phyloP scores from a whole-genome alignment of 2,888 invertebrate species.

The Euspilapteryx auroguttella region DNA sequence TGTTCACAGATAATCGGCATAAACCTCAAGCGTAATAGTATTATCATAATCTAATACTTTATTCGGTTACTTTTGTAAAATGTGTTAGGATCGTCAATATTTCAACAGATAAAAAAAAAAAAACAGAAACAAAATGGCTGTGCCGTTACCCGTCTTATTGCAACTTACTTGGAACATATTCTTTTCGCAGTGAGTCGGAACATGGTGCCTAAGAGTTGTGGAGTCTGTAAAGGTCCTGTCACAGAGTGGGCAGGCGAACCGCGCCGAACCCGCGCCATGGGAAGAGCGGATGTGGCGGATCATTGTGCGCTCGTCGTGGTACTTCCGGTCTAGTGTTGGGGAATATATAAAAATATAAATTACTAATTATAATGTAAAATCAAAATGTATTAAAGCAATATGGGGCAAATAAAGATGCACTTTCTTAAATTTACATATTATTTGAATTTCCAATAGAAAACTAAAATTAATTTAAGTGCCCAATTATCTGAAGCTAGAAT shows the following conservation, averaged over 20 bases:
- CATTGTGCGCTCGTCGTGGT: conserved; percentile 52
- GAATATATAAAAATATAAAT: neutral
- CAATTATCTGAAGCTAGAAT: no score
- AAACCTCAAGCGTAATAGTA: no score
- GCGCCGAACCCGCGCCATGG: conserved; percentile 31
- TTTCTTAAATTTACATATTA: neutral
- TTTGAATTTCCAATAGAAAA: no score
- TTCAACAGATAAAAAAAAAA: no score
- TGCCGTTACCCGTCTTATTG: no score
- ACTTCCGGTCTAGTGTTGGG: conserved; percentile 28
- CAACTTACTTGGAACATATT: conserved; percentile 36
- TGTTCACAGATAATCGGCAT: no score
- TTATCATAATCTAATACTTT: no score
- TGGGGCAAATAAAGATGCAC: neutral
- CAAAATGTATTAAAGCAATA: neutral
- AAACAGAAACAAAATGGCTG: no score
- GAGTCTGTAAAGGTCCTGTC: conserved; percentile 28
- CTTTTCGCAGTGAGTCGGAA: conserved; percentile 43
- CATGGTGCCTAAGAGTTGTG: conserved; percentile 38
- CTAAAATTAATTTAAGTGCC: no score
- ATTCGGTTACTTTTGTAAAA: no score
- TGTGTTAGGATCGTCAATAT: no score
- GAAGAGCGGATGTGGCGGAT: conserved; percentile 49
- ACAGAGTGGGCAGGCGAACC: conserved; percentile 47
- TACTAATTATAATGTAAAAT: neutral